Percentiles rank a stretch among this genome's conserved stretches.
These are phyloP conservation scores for Eristalis tenax DNA, from an alignment of 2,888 invertebrate species.

Conservation along the genomic window DNA sequence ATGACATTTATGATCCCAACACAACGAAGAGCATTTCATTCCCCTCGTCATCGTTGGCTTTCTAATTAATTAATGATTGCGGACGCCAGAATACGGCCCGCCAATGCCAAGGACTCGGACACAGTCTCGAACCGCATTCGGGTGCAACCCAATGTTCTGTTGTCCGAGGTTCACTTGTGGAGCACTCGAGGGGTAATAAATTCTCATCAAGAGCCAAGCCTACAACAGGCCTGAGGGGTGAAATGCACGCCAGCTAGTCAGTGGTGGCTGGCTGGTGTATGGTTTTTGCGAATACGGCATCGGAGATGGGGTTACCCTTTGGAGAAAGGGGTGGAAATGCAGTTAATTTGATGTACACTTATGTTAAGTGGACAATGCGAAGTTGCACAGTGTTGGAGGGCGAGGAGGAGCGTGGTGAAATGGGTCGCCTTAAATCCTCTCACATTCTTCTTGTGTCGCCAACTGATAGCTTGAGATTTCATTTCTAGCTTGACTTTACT, in stretches of 20 bases:
- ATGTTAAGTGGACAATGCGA: neutral
- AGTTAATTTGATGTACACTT: neutral
- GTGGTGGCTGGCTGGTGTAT: neutral
- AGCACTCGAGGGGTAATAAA: neutral
- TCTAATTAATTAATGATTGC: neutral
- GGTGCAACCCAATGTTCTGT: neutral
- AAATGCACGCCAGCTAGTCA: neutral
- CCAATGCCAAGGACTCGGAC: neutral
- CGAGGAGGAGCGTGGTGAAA: neutral
- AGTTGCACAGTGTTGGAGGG: neutral
- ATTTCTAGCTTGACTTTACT: too few species aligned
- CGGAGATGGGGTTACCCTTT: neutral
- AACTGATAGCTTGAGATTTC: too few species aligned
- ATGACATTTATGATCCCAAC: neutral
- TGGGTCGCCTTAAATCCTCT: neutral
- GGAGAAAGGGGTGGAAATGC: neutral
- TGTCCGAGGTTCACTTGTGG: neutral
- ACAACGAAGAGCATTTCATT: neutral
- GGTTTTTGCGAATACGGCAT: neutral
- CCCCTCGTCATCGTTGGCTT: neutral
- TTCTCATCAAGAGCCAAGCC: neutral
- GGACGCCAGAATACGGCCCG: neutral
- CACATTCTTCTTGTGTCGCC: too few species aligned
- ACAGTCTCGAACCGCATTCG: neutral
- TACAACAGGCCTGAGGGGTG: neutral